Base-by-base conservation (phyloP, 2,797 vertebrate species). In the Cyprinella venusta region DNA sequence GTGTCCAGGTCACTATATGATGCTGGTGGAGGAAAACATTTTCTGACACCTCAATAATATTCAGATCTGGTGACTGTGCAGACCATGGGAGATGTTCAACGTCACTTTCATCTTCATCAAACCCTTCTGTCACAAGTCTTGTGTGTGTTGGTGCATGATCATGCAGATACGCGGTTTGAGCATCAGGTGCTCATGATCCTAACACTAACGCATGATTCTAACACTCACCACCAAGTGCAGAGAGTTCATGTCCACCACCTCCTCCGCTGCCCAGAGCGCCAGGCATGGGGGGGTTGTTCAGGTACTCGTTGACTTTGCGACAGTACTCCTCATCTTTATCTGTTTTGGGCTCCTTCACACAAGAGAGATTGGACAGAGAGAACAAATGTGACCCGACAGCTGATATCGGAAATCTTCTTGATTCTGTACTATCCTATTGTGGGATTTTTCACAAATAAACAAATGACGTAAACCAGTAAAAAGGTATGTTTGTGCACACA, bases 201-300 rank as follows among this genome's bases (percentile, higher is more conserved):
- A n/a, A n/a, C n/a, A n/a, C n/a, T n/a, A n/a, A n/a, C n/a, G n/a
- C n/a, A n/a, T n/a, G n/a, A n/a, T n/a, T n/a, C 81, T 93, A 93
- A 93, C 59, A 78, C 94, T 70, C 59, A 97, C 97, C 97, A 92
- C 97, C 97, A 1, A 99, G 91, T 0, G 97, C 97, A 0, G 97
- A 98, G 15, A 99, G 95, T 75, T 98, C 97, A 0, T 99, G 97
- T 78, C 97, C 94, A 42, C 96, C 94, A 0, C 96, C 96, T 33
- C 97, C 91, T 0, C 96, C 95, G 0, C 96, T 93, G 8, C 97
- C 96, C 21, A 98, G 88, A 0, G 97, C 91, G 0, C 98, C 97
- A 0, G 98, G 97, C 94, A 98, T 97, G 1, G 98, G 97, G 0
- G 97, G 97, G 82, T 98, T 99, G 92, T 99, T 99, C 77, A 99